These are phyloP conservation scores for Mixornis gularis DNA, from an alignment of 2,113 vertebrate genomes.

Conservation along the genomic window DNA sequence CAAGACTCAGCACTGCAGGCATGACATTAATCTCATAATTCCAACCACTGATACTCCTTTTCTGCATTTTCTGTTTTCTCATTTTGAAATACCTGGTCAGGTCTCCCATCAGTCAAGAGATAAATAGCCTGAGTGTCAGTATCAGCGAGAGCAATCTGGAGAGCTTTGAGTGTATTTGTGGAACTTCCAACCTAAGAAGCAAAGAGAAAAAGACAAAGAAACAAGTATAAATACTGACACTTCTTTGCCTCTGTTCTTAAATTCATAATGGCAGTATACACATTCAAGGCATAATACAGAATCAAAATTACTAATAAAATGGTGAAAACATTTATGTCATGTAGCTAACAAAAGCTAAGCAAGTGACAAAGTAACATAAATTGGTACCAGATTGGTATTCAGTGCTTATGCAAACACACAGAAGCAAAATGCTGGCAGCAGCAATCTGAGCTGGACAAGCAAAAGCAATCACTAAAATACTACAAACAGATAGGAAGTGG, in stretches of 20 bases:
- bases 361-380: neutral
- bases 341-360: neutral
- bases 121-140: constrained; percentile 72
- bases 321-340: neutral
- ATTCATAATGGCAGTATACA: neutral
- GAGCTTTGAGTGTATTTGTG: constrained; percentile 75
- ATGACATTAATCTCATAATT: neutral
- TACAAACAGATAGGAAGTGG: neutral
- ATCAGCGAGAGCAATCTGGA: constrained; percentile 75
- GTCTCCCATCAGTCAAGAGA: constrained; percentile 79
- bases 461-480: neutral
- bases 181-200: constrained; percentile 73
- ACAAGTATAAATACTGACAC: neutral
- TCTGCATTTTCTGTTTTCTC: neutral
- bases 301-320: neutral
- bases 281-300: neutral
- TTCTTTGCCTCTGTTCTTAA: neutral
- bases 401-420: neutral
- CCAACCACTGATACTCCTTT: neutral
- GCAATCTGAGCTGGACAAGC: neutral
- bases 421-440: neutral
- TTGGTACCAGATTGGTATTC: neutral
- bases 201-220: neutral
- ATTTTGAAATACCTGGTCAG: constrained; percentile 76
- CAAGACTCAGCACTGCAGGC: neutral